Conservation (phyloP, 2,113 vertebrate species). For the Danio rerio region DNA sequence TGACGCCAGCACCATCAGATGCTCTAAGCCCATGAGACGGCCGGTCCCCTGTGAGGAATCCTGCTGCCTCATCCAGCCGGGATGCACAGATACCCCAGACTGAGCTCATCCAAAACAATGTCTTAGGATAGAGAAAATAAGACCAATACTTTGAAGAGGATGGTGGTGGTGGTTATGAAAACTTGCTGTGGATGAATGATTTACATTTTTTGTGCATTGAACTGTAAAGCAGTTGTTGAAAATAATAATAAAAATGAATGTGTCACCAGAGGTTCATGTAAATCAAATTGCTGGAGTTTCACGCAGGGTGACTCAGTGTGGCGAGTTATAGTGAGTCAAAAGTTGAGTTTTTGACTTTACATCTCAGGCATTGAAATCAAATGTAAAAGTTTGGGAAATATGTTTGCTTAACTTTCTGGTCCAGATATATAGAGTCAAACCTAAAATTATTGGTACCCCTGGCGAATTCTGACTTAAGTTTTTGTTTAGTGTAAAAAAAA, state of each 20-base stretch:
- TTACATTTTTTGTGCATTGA: background rate
- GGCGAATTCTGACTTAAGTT: too few species aligned
- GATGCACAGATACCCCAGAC: background rate
- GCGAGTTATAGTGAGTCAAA: background rate
- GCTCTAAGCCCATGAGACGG: slow-evolving; percentile 42
- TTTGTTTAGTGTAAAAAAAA: too few species aligned
- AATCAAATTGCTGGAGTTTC: background rate
- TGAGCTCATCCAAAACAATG: background rate
- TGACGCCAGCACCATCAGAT: slow-evolving; percentile 21
- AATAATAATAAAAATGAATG: background rate
- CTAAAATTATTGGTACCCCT: too few species aligned
- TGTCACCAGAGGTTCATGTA: background rate
- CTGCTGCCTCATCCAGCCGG: background rate
- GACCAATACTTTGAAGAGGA: background rate
- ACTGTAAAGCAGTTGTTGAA: background rate
- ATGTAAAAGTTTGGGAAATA: background rate
- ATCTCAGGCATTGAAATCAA: background rate
- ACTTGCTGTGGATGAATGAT: background rate
- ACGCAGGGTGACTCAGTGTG: background rate
- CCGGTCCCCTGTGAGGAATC: slow-evolving; percentile 10
- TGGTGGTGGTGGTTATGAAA: background rate
- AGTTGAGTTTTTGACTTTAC: background rate
- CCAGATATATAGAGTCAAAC: background rate
- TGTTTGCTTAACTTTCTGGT: background rate
- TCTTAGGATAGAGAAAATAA: slow-evolving; percentile 19